Evolutionary conservation across 2,113 vertebrate genomes (phyloP).

Genomic region (Cynoglossus semilaevis): DNA sequence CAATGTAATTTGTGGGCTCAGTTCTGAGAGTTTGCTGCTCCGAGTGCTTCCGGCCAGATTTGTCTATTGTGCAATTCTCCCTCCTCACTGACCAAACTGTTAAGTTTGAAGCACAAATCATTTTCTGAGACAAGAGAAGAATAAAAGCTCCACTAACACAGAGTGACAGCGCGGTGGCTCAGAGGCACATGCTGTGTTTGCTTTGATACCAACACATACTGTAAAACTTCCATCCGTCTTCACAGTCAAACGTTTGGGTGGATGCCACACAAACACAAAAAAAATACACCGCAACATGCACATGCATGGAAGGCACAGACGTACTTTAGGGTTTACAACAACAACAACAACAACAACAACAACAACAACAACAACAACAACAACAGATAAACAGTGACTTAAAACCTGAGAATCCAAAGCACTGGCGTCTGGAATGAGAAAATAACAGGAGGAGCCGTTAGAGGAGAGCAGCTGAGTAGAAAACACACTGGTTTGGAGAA

Average conservation of each 20-base stretch:
- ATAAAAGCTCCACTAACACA: slow-evolving; percentile 31
- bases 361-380: neutral
- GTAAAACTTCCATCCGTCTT: slow-evolving; percentile 4
- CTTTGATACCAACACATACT: slow-evolving; percentile 19
- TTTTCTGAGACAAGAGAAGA: slow-evolving; percentile 53
- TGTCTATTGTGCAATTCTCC: slow-evolving; percentile 58
- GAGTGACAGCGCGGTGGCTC: slow-evolving; percentile 39
- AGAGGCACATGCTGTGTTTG: slow-evolving; percentile 77
- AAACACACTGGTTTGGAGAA: slow-evolving; percentile 19
- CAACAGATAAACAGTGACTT: slow-evolving; percentile 63
- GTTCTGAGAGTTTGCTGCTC: slow-evolving; percentile 50
- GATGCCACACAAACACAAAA: slow-evolving; percentile 6
- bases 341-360: neutral
- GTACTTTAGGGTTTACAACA: slow-evolving; percentile 43
- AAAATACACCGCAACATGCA: slow-evolving; percentile 46
- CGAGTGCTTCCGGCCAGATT: slow-evolving; percentile 55
- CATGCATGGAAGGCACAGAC: slow-evolving; percentile 76
- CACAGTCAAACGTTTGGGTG: slow-evolving; percentile 19
- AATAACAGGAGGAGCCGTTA: slow-evolving; percentile 82
- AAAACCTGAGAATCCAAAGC: slow-evolving; percentile 97
- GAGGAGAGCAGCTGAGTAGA: slow-evolving; percentile 47
- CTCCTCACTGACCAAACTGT: slow-evolving; percentile 50
- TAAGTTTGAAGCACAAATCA: slow-evolving; percentile 63
- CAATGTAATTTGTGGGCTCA: slow-evolving; percentile 59
- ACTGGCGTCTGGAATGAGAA: slow-evolving; percentile 92